Conservation (phyloP, 1,140 invertebrate species). For the Drosophila sp. region DNA sequence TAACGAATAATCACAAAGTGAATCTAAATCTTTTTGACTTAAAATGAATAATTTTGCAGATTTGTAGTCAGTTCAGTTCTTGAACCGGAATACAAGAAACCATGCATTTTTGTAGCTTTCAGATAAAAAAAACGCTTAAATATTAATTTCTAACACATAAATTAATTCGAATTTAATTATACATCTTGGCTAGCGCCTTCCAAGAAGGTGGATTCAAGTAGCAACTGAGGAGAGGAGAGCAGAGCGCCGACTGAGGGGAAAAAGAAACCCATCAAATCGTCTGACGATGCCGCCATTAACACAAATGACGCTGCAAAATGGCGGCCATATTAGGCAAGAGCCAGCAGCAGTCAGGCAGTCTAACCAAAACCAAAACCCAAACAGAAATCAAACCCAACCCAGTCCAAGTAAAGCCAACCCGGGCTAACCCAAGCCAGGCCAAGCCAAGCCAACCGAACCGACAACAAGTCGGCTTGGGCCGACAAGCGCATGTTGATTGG, state of each 20-base stretch:
- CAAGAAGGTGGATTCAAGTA: conserved; percentile 27
- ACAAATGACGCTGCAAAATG: conserved; percentile 81
- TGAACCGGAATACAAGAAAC: not conserved
- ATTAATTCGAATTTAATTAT: conserved; percentile 10
- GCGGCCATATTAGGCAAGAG: conserved; percentile 75
- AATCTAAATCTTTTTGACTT: no score
- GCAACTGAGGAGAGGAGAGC: not conserved
- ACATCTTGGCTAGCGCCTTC: not conserved
- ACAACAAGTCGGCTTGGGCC: conserved; percentile 26
- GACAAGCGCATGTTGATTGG: conserved; percentile 80
- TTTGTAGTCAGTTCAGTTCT: not conserved
- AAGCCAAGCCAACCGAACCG: conserved; percentile 40
- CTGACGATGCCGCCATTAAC: conserved; percentile 71
- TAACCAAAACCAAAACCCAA: conserved; percentile 5
- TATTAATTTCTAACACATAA: conserved; percentile 4
- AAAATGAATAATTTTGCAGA: not conserved
- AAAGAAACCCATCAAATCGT: conserved; percentile 27
- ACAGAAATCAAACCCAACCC: conserved; percentile 7
- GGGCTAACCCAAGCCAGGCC: conserved; percentile 45
- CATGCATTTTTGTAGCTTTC: not conserved
- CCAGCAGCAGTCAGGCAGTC: conserved; percentile 37
- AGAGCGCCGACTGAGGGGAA: conserved; percentile 21
- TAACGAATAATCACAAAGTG: no score
- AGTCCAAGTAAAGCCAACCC: conserved; percentile 31
- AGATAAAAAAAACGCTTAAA: not conserved